phyloP scores from a whole-genome alignment of 2,888 invertebrate genomes.

The Mermis nigrescens region DNA sequence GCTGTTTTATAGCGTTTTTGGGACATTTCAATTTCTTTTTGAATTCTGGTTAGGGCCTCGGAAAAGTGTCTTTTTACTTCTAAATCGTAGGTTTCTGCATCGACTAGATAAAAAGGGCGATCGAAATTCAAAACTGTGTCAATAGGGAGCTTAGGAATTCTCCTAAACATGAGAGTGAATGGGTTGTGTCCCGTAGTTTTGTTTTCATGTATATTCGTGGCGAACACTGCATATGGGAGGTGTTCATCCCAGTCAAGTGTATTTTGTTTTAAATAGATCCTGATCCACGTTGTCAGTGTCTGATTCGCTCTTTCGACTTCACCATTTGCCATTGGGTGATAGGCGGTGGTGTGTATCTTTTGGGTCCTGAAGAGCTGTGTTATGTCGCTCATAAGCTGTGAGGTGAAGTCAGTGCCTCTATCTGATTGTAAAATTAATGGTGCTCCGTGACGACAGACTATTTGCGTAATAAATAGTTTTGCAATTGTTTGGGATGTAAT shows the following conservation, averaged over 20 bases:
- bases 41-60: background rate
- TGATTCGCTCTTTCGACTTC: constrained; percentile 14
- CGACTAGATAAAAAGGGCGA: background rate
- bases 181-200: constrained; percentile 16
- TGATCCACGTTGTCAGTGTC: constrained; percentile 18
- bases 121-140: constrained; percentile 6
- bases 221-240: constrained; percentile 18
- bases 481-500: constrained; percentile 26
- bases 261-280: constrained; percentile 17
- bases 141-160: constrained; percentile 15
- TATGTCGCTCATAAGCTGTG: background rate
- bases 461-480: constrained; percentile 8
- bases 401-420: background rate
- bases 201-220: constrained; percentile 18
- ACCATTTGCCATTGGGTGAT: constrained; percentile 15
- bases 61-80: background rate
- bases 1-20: background rate
- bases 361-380: background rate
- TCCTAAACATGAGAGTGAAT: constrained; percentile 13
- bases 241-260: constrained; percentile 22
- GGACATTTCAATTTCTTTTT: background rate
- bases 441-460: background rate
- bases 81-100: background rate
- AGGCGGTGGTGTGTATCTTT: constrained; percentile 6
- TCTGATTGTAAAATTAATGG: background rate